Evolutionary conservation across 2,797 vertebrate species (phyloP).

Genomic region (Chloroceryle inda): DNA sequence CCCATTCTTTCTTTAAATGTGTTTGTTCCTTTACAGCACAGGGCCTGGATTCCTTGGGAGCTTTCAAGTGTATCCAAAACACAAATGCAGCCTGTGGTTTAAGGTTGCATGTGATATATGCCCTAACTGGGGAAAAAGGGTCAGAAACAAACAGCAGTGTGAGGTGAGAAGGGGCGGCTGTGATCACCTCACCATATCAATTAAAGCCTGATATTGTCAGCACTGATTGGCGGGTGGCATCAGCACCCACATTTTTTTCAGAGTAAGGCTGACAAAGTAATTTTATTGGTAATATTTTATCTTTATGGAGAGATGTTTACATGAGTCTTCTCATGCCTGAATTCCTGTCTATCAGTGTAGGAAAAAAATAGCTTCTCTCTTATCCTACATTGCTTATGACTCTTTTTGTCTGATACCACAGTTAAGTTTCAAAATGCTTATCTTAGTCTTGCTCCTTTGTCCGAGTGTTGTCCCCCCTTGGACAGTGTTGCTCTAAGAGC

Average conservation of each 20-base stretch:
- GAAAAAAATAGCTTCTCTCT: neutral
- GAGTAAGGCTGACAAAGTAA: neutral
- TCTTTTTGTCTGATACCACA: neutral
- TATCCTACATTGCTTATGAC: neutral
- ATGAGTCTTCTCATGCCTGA: neutral
- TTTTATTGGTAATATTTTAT: neutral
- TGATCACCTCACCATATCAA: neutral
- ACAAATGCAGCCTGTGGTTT: neutral
- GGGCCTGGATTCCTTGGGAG: conserved; percentile 16
- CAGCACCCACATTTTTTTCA: neutral
- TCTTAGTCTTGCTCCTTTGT: neutral
- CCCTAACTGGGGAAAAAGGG: neutral
- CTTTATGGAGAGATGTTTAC: neutral
- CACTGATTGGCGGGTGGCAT: neutral
- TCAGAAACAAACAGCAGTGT: neutral
- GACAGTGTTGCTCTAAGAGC: neutral
- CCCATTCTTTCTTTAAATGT: neutral
- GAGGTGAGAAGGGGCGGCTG: neutral
- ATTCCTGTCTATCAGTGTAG: neutral
- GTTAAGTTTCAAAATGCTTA: neutral
- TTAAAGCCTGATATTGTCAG: neutral
- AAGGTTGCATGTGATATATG: neutral
- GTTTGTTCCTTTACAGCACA: neutral
- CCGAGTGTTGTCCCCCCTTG: neutral
- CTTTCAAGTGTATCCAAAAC: conserved; percentile 32